phyloP scores from a whole-genome alignment of 1,140 invertebrate species.

The Drosophila parabipectinata region DNA sequence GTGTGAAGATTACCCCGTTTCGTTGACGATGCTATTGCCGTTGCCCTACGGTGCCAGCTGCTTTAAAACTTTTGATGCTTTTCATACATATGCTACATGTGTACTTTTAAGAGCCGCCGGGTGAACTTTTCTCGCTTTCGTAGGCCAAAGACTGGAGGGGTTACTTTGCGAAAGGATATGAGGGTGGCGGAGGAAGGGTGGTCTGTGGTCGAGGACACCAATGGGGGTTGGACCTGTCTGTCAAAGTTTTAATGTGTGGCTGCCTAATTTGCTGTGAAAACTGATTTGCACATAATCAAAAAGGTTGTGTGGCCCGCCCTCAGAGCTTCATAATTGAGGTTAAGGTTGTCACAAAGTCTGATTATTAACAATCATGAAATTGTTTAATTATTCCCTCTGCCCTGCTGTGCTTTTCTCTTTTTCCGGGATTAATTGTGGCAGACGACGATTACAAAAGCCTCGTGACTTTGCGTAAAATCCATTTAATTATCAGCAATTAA shows the following conservation, averaged over 20 bases:
- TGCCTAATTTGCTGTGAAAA: conserved; percentile 80
- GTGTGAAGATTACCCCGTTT: conserved; percentile 30
- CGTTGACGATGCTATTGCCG: neutral
- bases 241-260: conserved; percentile 73
- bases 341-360: conserved; percentile 30
- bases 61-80: conserved; percentile 69
- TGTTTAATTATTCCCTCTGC: conserved; percentile 47
- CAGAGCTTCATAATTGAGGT: conserved; percentile 16
- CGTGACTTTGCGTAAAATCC: conserved; percentile 42
- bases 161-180: neutral
- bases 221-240: conserved; percentile 44
- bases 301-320: conserved; percentile 25
- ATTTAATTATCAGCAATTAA: conserved; percentile 38
- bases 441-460: conserved; percentile 15
- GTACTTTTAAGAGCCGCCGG: conserved; percentile 55
- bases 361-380: conserved; percentile 53
- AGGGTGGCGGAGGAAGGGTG: neutral
- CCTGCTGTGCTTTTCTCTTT: neutral
- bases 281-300: conserved; percentile 74
- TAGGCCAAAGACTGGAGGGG: conserved; percentile 8
- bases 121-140: conserved; percentile 49
- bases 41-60: conserved; percentile 22
- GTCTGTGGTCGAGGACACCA: conserved; percentile 25
- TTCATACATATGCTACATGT: conserved; percentile 53
- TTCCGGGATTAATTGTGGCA: conserved; percentile 40